Percentiles rank a stretch among this genome's conserved stretches.
Conservation (phyloP, 1,140 invertebrate genomes). For the Pseudomyrmex concolor region DNA sequence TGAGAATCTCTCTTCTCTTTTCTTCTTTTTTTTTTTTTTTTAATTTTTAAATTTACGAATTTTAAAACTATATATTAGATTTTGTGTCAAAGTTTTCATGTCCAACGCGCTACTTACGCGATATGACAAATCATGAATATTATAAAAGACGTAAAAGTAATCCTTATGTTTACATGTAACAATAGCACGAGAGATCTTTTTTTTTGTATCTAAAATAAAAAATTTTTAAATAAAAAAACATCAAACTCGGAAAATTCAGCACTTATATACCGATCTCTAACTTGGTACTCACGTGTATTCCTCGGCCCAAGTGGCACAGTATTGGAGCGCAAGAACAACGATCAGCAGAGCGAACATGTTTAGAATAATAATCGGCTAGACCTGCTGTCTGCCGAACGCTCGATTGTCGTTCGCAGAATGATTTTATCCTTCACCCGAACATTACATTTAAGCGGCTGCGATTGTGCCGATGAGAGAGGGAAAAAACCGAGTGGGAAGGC, state of each 20-base stretch:
- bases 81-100: too few relatives aligned
- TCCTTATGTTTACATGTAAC: background rate
- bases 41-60: too few relatives aligned
- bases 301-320: slow-evolving; percentile 45
- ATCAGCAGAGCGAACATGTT: slow-evolving; percentile 72
- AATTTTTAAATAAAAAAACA: background rate
- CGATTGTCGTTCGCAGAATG: slow-evolving; percentile 60
- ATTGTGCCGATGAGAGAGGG: slow-evolving; percentile 34
- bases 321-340: slow-evolving; percentile 55
- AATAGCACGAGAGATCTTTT: background rate
- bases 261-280: background rate
- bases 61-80: too few relatives aligned
- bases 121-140: too few relatives aligned
- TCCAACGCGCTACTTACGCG: too few relatives aligned
- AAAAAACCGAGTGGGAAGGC: slow-evolving; percentile 54
- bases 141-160: background rate
- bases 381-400: slow-evolving; percentile 63
- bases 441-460: slow-evolving; percentile 15
- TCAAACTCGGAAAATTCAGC: background rate
- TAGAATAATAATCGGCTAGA: slow-evolving; percentile 48
- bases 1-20: too few relatives aligned
- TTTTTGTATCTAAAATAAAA: background rate
- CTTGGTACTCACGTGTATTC: slow-evolving; percentile 53
- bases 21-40: too few relatives aligned
- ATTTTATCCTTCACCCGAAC: slow-evolving; percentile 70